phyloP scores from a whole-genome alignment of 2,113 vertebrate species.

The Amblyornis subalaris region DNA sequence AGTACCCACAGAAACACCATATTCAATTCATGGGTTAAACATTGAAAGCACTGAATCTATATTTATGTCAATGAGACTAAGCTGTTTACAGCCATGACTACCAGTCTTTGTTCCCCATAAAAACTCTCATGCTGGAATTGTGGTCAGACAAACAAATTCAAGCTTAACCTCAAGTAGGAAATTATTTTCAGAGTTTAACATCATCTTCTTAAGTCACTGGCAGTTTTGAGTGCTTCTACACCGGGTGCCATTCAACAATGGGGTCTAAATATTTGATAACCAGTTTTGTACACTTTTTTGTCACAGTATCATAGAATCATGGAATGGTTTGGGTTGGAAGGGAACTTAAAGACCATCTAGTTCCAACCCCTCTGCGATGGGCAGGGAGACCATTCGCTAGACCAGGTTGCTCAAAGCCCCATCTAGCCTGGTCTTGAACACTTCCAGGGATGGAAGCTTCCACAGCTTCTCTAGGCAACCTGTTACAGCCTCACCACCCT shows the following conservation, averaged over 20 bases:
- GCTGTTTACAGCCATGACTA: constrained; percentile 26
- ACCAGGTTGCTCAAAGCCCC: background rate
- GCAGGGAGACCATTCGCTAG: background rate
- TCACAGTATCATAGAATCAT: background rate
- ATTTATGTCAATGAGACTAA: background rate
- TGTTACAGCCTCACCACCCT: background rate
- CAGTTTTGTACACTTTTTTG: background rate
- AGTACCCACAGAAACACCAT: background rate
- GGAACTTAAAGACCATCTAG: background rate
- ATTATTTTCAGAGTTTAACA: constrained; percentile 9
- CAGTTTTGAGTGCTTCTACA: background rate
- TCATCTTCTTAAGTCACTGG: background rate
- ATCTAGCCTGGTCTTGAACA: background rate
- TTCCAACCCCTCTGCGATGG: background rate
- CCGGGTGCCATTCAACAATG: background rate
- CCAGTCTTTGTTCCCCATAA: background rate
- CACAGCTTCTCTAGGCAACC: background rate
- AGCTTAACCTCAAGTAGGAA: background rate
- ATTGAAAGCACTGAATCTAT: background rate
- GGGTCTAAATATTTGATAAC: background rate
- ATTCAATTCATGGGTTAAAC: background rate
- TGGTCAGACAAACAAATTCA: background rate
- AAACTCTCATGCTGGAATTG: background rate
- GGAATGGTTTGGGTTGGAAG: background rate
- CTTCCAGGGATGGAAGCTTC: background rate